Conservation (phyloP, 2,113 vertebrate genomes). For the Connochaetes taurinus region DNA sequence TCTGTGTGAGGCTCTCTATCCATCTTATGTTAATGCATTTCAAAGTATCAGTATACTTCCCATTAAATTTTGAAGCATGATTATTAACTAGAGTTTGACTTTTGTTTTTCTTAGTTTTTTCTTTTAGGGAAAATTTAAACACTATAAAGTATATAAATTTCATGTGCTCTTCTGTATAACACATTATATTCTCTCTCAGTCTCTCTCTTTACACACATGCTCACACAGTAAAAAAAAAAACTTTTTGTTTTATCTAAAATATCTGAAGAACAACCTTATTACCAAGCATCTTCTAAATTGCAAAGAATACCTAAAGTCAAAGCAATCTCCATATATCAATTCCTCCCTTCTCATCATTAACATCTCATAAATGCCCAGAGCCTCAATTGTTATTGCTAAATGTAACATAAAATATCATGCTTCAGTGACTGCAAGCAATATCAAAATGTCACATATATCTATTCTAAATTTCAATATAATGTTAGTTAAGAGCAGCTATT, state of each 20-base stretch:
- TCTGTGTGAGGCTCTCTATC: accelerated
- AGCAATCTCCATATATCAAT: background rate
- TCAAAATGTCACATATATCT: slow-evolving; percentile 15
- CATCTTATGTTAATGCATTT: background rate
- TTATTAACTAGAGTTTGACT: background rate
- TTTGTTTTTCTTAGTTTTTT: background rate
- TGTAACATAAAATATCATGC: slow-evolving; percentile 22
- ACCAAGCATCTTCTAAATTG: background rate
- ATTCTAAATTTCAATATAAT: slow-evolving; percentile 7
- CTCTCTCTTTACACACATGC: background rate
- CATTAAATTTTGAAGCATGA: background rate
- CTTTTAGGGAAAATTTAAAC: background rate
- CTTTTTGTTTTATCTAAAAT: background rate
- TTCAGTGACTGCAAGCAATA: background rate
- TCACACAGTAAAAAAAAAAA: background rate
- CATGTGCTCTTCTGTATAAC: background rate
- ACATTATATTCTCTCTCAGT: background rate
- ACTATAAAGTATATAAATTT: background rate
- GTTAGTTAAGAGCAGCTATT: background rate
- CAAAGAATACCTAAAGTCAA: background rate
- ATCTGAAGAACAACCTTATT: background rate
- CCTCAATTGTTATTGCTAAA: background rate
- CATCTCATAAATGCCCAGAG: background rate
- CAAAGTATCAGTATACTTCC: background rate
- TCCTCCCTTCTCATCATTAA: background rate